These are phyloP conservation scores for Phalloptychus januarius DNA, from an alignment of 2,797 vertebrate genomes.

Conservation along the genomic window DNA sequence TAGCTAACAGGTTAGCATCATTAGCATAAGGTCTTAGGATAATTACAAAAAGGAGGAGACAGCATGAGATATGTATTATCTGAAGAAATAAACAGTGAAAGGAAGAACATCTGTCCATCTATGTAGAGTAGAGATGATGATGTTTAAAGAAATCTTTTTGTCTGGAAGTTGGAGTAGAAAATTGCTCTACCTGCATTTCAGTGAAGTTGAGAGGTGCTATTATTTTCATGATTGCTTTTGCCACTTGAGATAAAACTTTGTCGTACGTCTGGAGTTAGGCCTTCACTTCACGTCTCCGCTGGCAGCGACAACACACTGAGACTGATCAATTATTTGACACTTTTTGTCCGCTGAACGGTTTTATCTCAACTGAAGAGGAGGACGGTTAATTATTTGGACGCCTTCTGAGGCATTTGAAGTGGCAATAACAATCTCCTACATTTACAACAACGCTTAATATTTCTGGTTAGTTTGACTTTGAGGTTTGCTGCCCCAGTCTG, in stretches of 20 bases:
- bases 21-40: too few species aligned
- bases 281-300: slow-evolving; percentile 30
- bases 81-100: slow-evolving; percentile 1
- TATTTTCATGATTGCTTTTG: slow-evolving; percentile 37
- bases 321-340: slow-evolving; percentile 15
- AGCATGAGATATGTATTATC: not conserved
- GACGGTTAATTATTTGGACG: slow-evolving; percentile 23
- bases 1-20: too few species aligned
- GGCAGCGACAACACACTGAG: slow-evolving; percentile 24
- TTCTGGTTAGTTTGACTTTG: not conserved
- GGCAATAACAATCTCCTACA: slow-evolving; percentile 3
- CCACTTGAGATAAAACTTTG: slow-evolving; percentile 44
- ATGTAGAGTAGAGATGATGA: not conserved
- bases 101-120: not conserved
- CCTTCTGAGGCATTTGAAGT: slow-evolving; percentile 11
- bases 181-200: slow-evolving; percentile 24
- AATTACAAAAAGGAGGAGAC: not conserved
- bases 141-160: too few species aligned
- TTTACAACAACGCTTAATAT: not conserved
- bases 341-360: slow-evolving; percentile 7
- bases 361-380: slow-evolving; percentile 34
- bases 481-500: not conserved
- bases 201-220: slow-evolving; percentile 17
- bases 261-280: slow-evolving; percentile 52
- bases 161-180: not conserved